Evolutionary conservation across 1,140 invertebrate genomes (phyloP), one percentile per base, ranked within the genome.

Genomic region (Drosophila sp.): DNA sequence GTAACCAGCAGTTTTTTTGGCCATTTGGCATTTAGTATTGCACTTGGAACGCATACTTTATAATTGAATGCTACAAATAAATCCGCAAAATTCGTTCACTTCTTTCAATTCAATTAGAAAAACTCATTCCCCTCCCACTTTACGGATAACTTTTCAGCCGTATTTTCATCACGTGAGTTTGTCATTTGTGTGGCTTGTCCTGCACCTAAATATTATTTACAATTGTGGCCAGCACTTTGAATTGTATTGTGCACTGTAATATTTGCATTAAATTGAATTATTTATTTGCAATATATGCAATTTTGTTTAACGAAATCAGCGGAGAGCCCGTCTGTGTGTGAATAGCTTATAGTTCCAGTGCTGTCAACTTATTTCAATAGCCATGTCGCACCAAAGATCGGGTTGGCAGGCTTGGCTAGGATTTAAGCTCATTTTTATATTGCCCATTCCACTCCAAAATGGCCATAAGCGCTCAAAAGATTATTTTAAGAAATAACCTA

Each of bases 131-230:
- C 77, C 76, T 78, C 77, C 84, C 82, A 89, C 83, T 72, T 87
- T 62, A 57, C 56, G 76, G 62, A 48, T 56, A 70, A 62, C n/a
- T 87, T 82, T 81, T 87, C 64, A 82, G 67, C 46, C 83, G 83
- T 64, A 89, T 80, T 89, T 83, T 89, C 73, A 89, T 89, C 84
- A 89, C 84, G 73, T 80, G 80, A 75, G 72, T 74, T 74, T 43
- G 5, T 27, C 65, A 59, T 79, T 67, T 62, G 11, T 14, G 14
- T 48, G 36, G 54, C 50, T 6, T 11, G 32, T 18, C 61, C 69
- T 36, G 6, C 9, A 36, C 16, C 5, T 25, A 36, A 50, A 63
- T 62, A 6, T 25, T 67, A 70, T 70, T 75, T 50, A 51, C 9
- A 66, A 34, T 38, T 48, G 45, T 70, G 57, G 21, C 63, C 64